Conservation (phyloP, 2,888 invertebrate species). For the Harpalus rubripes region DNA sequence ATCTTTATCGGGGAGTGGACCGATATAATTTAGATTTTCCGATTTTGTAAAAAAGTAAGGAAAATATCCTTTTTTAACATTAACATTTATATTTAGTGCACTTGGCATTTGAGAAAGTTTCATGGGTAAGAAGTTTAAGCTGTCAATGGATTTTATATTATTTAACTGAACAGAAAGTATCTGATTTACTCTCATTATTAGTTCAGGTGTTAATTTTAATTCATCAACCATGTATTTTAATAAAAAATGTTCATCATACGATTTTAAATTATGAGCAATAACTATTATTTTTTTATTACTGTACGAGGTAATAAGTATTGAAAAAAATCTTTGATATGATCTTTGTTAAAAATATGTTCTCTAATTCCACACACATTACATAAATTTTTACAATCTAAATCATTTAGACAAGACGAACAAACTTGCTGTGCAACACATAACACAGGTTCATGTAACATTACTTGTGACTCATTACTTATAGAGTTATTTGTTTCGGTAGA, state of each 20-base stretch:
- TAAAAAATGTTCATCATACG: constrained; percentile 22
- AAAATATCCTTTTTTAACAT: background rate
- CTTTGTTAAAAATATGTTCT: constrained; percentile 3
- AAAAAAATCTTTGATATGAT: constrained; percentile 6
- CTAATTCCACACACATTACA: constrained; percentile 4
- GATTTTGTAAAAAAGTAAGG: constrained; percentile 8
- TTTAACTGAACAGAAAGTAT: constrained; percentile 4
- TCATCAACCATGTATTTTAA: too few relatives aligned
- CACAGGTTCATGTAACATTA: background rate
- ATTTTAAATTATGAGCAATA: constrained; percentile 9
- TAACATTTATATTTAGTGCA: constrained; percentile 8
- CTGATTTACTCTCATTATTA: background rate
- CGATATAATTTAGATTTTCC: constrained; percentile 19
- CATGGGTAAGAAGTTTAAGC: constrained; percentile 29
- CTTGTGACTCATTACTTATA: too few relatives aligned
- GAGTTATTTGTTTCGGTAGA: too few relatives aligned
- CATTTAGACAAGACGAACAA: background rate
- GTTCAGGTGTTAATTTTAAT: constrained; percentile 3
- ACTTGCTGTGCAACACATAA: background rate
- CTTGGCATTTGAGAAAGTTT: constrained; percentile 12
- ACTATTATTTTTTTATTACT: background rate
- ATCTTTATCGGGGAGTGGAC: background rate
- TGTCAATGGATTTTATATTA: constrained; percentile 16
- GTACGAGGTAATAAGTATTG: background rate
- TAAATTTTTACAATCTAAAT: background rate